These are phyloP conservation scores for Stichopus chloronotus DNA, from an alignment of 35 echinoderm and acorn worm species.

Conservation along the genomic window DNA sequence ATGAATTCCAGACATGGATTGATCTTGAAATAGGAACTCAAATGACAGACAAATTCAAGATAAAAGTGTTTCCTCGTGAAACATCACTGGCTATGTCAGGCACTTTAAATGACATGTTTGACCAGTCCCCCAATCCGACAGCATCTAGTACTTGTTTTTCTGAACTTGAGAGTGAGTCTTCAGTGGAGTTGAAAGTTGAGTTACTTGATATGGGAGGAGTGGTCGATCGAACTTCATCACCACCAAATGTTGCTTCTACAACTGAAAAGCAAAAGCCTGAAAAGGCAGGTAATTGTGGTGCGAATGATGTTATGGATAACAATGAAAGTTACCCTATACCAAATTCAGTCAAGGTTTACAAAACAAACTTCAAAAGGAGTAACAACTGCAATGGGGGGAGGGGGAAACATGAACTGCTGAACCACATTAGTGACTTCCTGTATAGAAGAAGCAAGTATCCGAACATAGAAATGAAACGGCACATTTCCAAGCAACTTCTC, in stretches of 20 bases:
- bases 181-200: neutral
- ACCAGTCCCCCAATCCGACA: neutral
- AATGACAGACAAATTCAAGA: neutral
- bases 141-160: neutral
- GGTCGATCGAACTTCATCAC: neutral
- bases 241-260: neutral
- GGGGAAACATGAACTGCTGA: constrained; percentile 26
- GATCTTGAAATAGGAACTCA: constrained; percentile 10
- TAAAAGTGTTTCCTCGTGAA: neutral
- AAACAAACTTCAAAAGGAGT: constrained; percentile 36
- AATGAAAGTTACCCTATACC: neutral
- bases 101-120: neutral
- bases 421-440: constrained; percentile 1
- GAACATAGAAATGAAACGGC: constrained; percentile 6
- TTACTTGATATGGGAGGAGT: neutral
- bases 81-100: neutral
- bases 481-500: neutral
- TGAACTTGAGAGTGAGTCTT: neutral
- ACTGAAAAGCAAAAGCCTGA: constrained; percentile 19
- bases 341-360: neutral
- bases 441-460: constrained; percentile 7
- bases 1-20: neutral
- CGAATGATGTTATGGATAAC: neutral
- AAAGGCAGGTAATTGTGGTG: neutral
- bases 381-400: neutral